Evolutionary conservation across 2,113 vertebrate species (phyloP).

Genomic region (Castor canadensis): DNA sequence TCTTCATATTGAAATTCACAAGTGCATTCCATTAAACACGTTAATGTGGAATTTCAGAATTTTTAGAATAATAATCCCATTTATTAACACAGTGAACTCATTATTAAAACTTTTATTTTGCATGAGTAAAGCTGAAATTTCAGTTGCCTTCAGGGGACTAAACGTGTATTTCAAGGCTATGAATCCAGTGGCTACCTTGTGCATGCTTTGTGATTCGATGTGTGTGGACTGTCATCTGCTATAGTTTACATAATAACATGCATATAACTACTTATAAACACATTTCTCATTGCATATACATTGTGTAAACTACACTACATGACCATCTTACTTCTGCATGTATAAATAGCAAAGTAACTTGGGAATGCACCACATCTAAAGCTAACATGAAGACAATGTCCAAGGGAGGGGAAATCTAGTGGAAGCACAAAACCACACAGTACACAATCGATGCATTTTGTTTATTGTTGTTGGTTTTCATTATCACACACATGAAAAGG

Average conservation of each 20-base stretch:
- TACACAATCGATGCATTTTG: background rate
- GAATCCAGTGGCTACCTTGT: background rate
- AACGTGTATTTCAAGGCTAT: background rate
- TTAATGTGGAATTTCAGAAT: background rate
- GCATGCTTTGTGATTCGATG: background rate
- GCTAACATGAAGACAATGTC: slow-evolving; percentile 58
- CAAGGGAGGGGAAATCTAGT: slow-evolving; percentile 42
- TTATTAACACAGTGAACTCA: background rate
- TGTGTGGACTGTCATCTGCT: background rate
- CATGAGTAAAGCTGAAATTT: slow-evolving; percentile 27
- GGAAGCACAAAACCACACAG: slow-evolving; percentile 22
- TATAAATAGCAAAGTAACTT: slow-evolving; percentile 51
- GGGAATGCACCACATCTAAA: slow-evolving; percentile 38
- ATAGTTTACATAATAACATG: background rate
- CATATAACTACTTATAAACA: background rate
- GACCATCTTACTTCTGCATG: background rate
- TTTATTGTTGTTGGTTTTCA: slow-evolving; percentile 11
- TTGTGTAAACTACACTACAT: background rate
- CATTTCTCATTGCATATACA: no score
- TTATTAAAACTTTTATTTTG: slow-evolving; percentile 32
- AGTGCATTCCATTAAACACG: background rate
- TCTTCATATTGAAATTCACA: slow-evolving; percentile 29
- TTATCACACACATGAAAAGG: slow-evolving; percentile 36
- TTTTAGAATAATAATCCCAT: slow-evolving; percentile 4
- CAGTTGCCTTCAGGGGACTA: background rate